Evolutionary conservation across 2,888 invertebrate genomes (phyloP).

Genomic region (Andricus curvator): DNA sequence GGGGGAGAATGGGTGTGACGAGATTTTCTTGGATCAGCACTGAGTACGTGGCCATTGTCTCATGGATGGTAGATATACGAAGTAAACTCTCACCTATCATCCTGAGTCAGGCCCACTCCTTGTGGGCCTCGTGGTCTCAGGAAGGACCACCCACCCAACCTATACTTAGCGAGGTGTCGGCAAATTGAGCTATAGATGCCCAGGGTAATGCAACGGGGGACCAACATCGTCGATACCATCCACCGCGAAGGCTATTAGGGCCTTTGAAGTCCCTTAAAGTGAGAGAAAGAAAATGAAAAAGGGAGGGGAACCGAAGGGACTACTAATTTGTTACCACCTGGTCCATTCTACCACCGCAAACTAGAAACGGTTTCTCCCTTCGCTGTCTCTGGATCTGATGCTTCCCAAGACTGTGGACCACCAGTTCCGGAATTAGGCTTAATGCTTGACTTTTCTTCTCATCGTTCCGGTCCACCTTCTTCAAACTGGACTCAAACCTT

Average conservation of each 20-base stretch:
- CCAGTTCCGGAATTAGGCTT: slow-evolving; percentile 14
- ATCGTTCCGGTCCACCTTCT: slow-evolving; percentile 13
- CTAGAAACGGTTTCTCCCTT: slow-evolving; percentile 32
- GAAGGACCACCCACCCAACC: slow-evolving; percentile 76
- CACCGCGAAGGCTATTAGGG: slow-evolving; percentile 71
- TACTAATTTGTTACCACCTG: slow-evolving; percentile 76
- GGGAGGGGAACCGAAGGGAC: slow-evolving; percentile 50
- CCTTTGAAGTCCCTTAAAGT: slow-evolving; percentile 52
- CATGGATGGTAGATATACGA: slow-evolving; percentile 62
- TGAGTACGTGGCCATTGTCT: slow-evolving; percentile 57
- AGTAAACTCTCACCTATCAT: slow-evolving; percentile 60
- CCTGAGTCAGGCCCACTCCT: slow-evolving; percentile 61
- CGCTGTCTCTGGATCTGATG: slow-evolving; percentile 19
- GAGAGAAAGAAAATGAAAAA: slow-evolving; percentile 50
- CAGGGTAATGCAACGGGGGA: slow-evolving; percentile 72
- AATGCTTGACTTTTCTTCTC: slow-evolving; percentile 1
- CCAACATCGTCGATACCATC: slow-evolving; percentile 69
- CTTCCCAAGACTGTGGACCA: slow-evolving; percentile 41
- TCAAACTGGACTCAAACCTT: not conserved
- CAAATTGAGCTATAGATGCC: slow-evolving; percentile 75
- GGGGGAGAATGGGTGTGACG: slow-evolving; percentile 48
- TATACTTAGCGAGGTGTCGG: slow-evolving; percentile 78
- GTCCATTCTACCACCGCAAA: slow-evolving; percentile 53
- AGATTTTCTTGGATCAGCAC: slow-evolving; percentile 31
- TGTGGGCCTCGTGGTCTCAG: slow-evolving; percentile 61